Evolutionary conservation across 2,797 vertebrate genomes (phyloP).

Genomic region (Moxostoma hubbsi): DNA sequence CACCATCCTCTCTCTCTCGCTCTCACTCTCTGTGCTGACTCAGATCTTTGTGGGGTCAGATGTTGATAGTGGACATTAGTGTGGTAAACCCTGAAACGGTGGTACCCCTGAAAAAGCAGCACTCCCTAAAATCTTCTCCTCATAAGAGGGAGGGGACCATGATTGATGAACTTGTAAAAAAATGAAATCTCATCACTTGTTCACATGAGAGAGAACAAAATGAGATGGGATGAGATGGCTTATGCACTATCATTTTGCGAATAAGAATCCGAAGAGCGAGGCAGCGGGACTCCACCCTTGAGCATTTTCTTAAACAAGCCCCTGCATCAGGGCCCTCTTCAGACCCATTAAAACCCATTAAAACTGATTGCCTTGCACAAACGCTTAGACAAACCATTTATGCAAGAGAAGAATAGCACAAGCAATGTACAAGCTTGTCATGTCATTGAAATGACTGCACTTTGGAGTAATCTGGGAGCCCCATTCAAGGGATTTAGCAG

Average conservation of each 20-base stretch:
- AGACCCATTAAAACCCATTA: slow-evolving; percentile 62
- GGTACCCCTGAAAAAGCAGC: slow-evolving; percentile 3
- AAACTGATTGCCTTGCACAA: slow-evolving; percentile 51
- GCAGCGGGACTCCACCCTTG: slow-evolving; percentile 52
- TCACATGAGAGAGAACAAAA: slow-evolving; percentile 57
- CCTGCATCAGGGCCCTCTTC: slow-evolving; percentile 55
- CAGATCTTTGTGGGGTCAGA: slow-evolving; percentile 53
- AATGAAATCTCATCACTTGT: slow-evolving; percentile 74
- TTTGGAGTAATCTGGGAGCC: slow-evolving; percentile 48
- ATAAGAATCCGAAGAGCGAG: slow-evolving; percentile 20
- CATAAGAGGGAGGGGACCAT: slow-evolving; percentile 29
- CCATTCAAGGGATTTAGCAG: slow-evolving; percentile 31
- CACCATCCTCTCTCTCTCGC: not conserved
- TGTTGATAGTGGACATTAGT: slow-evolving; percentile 29
- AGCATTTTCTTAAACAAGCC: slow-evolving; percentile 61
- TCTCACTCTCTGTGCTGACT: slow-evolving; percentile 62
- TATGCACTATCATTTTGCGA: not conserved
- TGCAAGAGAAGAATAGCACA: slow-evolving; percentile 31
- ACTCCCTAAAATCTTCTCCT: slow-evolving; percentile 56
- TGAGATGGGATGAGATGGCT: slow-evolving; percentile 24
- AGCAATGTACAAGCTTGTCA: slow-evolving; percentile 50
- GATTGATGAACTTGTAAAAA: slow-evolving; percentile 63
- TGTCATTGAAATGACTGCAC: slow-evolving; percentile 47
- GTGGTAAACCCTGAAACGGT: too few species aligned
- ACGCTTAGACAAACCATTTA: slow-evolving; percentile 49